Conservation (phyloP, 2,888 invertebrate genomes). For the Acleris emargana region DNA sequence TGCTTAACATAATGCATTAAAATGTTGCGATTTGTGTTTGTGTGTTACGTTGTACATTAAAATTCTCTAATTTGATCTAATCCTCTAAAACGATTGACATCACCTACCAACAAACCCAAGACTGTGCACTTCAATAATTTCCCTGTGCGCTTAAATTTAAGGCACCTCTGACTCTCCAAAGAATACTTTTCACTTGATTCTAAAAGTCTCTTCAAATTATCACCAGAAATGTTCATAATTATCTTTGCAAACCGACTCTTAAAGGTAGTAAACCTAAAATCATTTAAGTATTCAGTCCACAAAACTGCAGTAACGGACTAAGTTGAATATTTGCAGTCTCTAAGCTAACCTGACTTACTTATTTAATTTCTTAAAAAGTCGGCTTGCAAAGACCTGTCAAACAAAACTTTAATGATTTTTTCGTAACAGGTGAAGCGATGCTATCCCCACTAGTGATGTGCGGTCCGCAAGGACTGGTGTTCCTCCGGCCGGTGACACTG, state of each 20-base stretch:
- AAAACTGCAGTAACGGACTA: too few species aligned
- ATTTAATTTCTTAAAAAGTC: background rate
- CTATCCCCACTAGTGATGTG: conserved; percentile 98
- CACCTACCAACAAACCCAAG: conserved; percentile 3
- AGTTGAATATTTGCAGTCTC: too few species aligned
- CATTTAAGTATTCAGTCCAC: too few species aligned
- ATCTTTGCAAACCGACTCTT: conserved; percentile 8
- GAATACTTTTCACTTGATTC: background rate
- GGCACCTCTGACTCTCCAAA: conserved; percentile 7
- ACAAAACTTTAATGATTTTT: conserved; percentile 4
- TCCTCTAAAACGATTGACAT: conserved; percentile 34
- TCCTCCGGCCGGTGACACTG: conserved; percentile 94
- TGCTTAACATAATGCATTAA: conserved; percentile 62
- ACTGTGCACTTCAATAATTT: conserved; percentile 5
- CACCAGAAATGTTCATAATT: background rate
- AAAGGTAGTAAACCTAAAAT: too few species aligned
- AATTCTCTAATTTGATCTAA: conserved; percentile 41
- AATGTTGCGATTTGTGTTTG: conserved; percentile 82
- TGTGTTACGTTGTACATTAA: conserved; percentile 66
- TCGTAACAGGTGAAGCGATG: conserved; percentile 92
- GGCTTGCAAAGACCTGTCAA: background rate
- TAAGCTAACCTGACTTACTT: too few species aligned
- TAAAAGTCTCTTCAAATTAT: background rate
- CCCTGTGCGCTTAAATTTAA: conserved; percentile 8
- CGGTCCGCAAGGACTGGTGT: conserved; percentile 96